Conservation (phyloP, 2,113 vertebrate species). For the Pontoporia blainvillei region DNA sequence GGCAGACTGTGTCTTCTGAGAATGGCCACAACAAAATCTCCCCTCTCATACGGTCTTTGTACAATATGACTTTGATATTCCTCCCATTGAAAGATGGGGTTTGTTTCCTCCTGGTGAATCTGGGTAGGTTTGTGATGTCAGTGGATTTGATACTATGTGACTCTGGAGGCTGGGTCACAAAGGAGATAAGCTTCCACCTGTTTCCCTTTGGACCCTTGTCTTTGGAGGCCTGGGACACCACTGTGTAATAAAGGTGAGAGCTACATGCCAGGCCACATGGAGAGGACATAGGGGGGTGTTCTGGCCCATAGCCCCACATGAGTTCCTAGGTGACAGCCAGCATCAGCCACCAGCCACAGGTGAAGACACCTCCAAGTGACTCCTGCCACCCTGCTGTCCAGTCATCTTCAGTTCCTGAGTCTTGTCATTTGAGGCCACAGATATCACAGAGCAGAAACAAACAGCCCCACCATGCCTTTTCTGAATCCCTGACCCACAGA, state of each 20-base stretch:
- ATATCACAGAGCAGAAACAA: not conserved
- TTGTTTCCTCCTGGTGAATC: not conserved
- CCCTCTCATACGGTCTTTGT: not conserved
- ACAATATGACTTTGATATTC: not conserved
- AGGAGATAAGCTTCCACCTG: not conserved
- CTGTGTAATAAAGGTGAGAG: not conserved
- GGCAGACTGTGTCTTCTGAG: not conserved
- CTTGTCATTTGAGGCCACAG: not conserved
- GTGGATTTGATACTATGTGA: not conserved
- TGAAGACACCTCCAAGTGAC: too few relatives aligned
- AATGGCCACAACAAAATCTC: not conserved
- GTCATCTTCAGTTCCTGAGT: not conserved
- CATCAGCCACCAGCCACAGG: too few relatives aligned
- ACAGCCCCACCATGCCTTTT: not conserved
- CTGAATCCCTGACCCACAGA: not conserved
- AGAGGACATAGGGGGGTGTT: too few relatives aligned
- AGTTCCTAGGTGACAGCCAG: not conserved
- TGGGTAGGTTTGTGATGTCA: not conserved
- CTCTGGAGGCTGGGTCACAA: not conserved
- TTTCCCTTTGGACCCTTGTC: not conserved
- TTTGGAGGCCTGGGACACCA: not conserved
- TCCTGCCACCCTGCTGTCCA: not conserved
- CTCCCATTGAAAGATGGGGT: not conserved
- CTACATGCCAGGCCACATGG: not conserved
- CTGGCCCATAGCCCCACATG: too few relatives aligned